A percentile compares a stretch with the other conserved stretches of the same genome.
phyloP scores from a whole-genome alignment of 2,797 vertebrate species.

The Chelon auratus region DNA sequence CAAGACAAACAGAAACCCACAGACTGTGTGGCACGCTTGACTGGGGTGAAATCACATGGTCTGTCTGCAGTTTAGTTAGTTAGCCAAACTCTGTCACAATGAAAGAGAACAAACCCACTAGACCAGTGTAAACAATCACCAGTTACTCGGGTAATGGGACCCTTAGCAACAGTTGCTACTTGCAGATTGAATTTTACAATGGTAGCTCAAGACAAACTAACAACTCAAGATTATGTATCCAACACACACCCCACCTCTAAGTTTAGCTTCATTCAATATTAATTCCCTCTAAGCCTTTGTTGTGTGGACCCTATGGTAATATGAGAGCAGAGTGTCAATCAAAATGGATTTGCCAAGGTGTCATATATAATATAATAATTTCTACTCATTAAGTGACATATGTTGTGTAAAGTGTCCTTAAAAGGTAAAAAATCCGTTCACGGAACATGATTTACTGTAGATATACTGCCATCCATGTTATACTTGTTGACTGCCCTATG shows the following conservation, averaged over 20 bases:
- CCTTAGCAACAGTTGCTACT: constrained; percentile 79
- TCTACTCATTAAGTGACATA: neutral
- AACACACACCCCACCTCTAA: constrained; percentile 42
- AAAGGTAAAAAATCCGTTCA: constrained; percentile 1
- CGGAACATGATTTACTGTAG: neutral
- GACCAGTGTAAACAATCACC: constrained; percentile 72
- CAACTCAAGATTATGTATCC: constrained; percentile 72
- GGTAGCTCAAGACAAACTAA: constrained; percentile 56
- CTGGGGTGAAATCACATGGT: constrained; percentile 35
- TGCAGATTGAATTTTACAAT: constrained; percentile 65
- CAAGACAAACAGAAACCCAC: constrained; percentile 30
- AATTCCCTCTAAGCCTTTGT: constrained; percentile 64
- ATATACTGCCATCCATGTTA: neutral
- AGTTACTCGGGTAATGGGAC: constrained; percentile 78
- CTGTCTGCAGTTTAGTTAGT: constrained; percentile 42
- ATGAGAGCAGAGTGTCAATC: constrained; percentile 73
- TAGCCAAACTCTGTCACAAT: constrained; percentile 28
- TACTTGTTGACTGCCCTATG: too few species aligned
- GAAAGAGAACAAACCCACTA: constrained; percentile 43
- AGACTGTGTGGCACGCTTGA: constrained; percentile 21
- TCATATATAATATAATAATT: constrained; percentile 51
- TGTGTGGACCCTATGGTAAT: constrained; percentile 75
- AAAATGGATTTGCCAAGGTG: constrained; percentile 62
- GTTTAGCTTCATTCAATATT: constrained; percentile 81
- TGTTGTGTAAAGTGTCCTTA: neutral